These are phyloP conservation scores for Trichonephila clavata DNA, from an alignment of 1,140 invertebrate species.

Conservation along the genomic window DNA sequence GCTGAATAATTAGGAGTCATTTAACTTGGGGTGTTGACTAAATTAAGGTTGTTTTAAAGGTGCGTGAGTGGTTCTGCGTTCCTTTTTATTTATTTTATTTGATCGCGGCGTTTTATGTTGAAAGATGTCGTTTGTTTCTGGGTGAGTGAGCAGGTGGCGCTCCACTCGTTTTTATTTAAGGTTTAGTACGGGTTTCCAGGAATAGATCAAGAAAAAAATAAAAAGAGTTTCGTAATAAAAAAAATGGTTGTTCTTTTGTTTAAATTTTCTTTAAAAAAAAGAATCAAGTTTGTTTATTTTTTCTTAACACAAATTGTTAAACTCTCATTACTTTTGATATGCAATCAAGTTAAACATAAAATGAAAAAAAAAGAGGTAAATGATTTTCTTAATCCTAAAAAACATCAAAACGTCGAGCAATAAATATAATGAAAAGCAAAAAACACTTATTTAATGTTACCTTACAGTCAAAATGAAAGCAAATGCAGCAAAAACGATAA, in stretches of 20 bases:
- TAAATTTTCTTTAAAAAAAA: not conserved
- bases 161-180: not conserved
- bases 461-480: no score
- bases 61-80: not conserved
- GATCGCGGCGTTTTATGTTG: not conserved
- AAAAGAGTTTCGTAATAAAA: not conserved
- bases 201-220: not conserved
- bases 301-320: no score
- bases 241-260: not conserved
- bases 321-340: no score
- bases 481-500: no score
- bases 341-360: no score
- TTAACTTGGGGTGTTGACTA: constrained; percentile 45
- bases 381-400: no score
- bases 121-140: not conserved
- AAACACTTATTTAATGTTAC: no score
- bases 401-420: no score
- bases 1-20: constrained; percentile 51
- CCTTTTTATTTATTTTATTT: not conserved
- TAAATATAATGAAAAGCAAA: no score
- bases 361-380: no score
- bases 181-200: not conserved
- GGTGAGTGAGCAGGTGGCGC: constrained; percentile 1
- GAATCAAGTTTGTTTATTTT: not conserved
- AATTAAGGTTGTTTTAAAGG: not conserved